These are phyloP conservation scores for Plebejus anna DNA, from an alignment of 2,888 invertebrate species.

Conservation along the genomic window DNA sequence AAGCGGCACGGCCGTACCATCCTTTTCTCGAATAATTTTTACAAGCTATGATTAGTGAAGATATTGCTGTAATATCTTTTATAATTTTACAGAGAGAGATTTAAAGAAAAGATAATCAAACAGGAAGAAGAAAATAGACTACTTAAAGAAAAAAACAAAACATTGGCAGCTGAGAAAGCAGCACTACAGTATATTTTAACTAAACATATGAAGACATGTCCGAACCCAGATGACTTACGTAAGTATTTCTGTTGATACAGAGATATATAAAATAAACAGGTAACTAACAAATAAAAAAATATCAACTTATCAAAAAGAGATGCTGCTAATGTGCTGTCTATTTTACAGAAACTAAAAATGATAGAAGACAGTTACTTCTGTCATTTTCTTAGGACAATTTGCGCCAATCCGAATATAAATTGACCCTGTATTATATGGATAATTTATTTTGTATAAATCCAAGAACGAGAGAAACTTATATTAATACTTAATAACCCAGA, in stretches of 20 bases:
- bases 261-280: neutral
- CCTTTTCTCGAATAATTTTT: neutral
- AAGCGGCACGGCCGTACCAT: too few species aligned
- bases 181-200: conserved; percentile 50
- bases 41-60: neutral
- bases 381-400: neutral
- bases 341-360: too few species aligned
- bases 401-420: too few species aligned
- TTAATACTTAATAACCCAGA: too few species aligned
- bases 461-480: too few species aligned
- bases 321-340: too few species aligned
- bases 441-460: too few species aligned
- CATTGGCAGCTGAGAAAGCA: conserved; percentile 52
- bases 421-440: too few species aligned
- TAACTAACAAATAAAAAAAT: too few species aligned
- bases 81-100: conserved; percentile 49
- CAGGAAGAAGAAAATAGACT: conserved; percentile 53
- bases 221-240: conserved; percentile 55
- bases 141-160: conserved; percentile 52
- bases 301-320: too few species aligned
- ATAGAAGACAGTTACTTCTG: neutral
- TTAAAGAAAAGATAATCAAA: conserved; percentile 54
- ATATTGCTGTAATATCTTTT: neutral
- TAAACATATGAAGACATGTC: conserved; percentile 57
- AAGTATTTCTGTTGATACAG: conserved; percentile 39